Base-by-base conservation (phyloP, 2,113 vertebrate genomes). In the Paracanthobrama guichenoti region DNA sequence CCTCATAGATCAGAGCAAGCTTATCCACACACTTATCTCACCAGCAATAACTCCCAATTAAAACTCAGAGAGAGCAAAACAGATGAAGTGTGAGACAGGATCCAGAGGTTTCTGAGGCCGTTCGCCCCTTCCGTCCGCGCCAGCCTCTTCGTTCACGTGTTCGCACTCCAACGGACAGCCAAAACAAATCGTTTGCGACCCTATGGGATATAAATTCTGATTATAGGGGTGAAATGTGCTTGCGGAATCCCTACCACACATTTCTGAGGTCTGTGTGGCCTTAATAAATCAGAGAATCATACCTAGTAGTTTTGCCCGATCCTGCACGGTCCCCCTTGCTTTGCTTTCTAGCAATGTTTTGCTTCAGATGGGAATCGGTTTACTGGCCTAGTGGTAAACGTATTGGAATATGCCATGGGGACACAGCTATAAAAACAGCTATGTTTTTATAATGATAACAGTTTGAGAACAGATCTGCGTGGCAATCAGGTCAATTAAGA, bases 11-110 rank as follows among this genome's bases (percentile, higher is more conserved):
- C 92, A 90, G 88, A 89, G 80, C 60, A 50, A 85, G 28, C 90
- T 94, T 93, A 92, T 94, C 92, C 92, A 86, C 81, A 88, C 78
- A 84, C 92, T 93, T 92, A 93, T 94, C 93, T 93, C 86, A 46
- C 74, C 31, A 88, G 92, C 83, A 91, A 94, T 94, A 93, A 92
- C 90, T 94, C 92, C 91, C 87, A 91, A 90, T 93, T 92, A 92
- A 90, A 91, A 89, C 88, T 80, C 79, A 74, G 78, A 89, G 64
- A 35, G 90, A 86, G 48, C 4, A 89, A 75, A 50, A 91, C 89
- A 88, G 92, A 91, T 88, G 87, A 90, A 86, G 88, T 85, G 81
- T 76, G 73, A 85, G 87, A 85, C 0, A 64, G 82, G 84, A 89
- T 83, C 69, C 50, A 81, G 86, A 86, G 85, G 88, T 87, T 82